These are phyloP conservation scores for Monodelphis domestica DNA, from an alignment of 2,797 vertebrate species.

Conservation along the genomic window DNA sequence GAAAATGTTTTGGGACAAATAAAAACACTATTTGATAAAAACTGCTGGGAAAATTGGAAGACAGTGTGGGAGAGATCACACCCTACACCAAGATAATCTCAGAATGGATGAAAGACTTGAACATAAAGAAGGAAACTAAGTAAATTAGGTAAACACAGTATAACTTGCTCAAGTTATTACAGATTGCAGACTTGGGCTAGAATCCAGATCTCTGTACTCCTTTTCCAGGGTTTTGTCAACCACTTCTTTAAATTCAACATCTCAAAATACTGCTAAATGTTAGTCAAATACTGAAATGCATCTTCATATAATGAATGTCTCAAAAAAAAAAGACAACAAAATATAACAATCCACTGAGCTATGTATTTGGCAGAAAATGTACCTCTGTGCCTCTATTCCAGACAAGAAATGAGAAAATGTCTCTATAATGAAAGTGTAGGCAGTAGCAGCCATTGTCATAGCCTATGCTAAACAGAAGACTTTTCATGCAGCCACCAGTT, in stretches of 20 bases:
- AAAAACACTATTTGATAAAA: too few species aligned
- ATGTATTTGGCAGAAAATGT: slow-evolving; percentile 35
- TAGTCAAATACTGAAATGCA: slow-evolving; percentile 24
- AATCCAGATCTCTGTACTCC: accelerated
- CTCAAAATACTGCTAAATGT: not conserved
- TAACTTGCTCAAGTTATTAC: not conserved
- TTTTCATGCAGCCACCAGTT: slow-evolving; percentile 65
- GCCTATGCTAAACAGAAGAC: slow-evolving; percentile 67
- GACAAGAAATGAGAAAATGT: slow-evolving; percentile 62
- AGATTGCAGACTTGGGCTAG: accelerated
- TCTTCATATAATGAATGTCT: not conserved
- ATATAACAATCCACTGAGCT: not conserved
- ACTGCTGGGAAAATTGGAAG: too few species aligned
- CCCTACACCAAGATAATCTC: too few species aligned
- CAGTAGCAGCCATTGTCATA: slow-evolving; percentile 52
- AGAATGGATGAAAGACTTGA: too few species aligned
- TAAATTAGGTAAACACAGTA: too few species aligned
- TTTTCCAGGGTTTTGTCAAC: accelerated
- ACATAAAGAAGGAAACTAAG: too few species aligned
- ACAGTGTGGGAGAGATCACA: too few species aligned
- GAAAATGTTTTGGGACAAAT: too few species aligned
- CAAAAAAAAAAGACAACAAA: not conserved
- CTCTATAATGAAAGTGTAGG: slow-evolving; percentile 68
- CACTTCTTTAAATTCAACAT: not conserved
- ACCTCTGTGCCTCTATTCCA: slow-evolving; percentile 26